phyloP scores from a whole-genome alignment of 2,888 invertebrate species.

The Thysanoteuthis rhombus region DNA sequence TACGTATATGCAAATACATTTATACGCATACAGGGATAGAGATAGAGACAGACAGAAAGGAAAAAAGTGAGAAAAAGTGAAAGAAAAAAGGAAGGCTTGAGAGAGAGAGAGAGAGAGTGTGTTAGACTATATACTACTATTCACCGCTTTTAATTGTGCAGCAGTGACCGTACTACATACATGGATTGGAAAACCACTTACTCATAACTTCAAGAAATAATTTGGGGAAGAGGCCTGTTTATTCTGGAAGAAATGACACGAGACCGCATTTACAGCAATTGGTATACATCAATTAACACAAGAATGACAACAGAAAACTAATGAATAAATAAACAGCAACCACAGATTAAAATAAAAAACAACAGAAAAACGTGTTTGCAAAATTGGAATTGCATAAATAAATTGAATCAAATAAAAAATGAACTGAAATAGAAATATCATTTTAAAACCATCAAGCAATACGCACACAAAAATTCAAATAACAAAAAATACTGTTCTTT shows the following conservation, averaged over 20 bases:
- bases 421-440: too few species aligned
- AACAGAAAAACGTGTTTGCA: too few species aligned
- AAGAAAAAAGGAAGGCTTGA: too few species aligned
- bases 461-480: too few species aligned
- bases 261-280: background rate
- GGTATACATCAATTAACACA: background rate
- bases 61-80: background rate
- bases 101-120: background rate
- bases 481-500: too few species aligned
- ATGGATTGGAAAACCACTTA: conserved; percentile 12
- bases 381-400: too few species aligned
- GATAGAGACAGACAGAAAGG: background rate
- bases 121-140: background rate
- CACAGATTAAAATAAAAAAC: background rate
- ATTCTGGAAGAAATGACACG: background rate
- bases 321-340: background rate
- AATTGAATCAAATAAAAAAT: too few species aligned
- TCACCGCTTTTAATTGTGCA: background rate
- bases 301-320: background rate
- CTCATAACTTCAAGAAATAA: background rate
- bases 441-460: too few species aligned
- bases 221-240: background rate
- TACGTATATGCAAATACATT: too few species aligned
- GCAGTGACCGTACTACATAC: background rate
- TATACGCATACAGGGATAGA: background rate